Evolutionary conservation across 1,140 invertebrate genomes (phyloP).

Genomic region (Bombus superbus): DNA sequence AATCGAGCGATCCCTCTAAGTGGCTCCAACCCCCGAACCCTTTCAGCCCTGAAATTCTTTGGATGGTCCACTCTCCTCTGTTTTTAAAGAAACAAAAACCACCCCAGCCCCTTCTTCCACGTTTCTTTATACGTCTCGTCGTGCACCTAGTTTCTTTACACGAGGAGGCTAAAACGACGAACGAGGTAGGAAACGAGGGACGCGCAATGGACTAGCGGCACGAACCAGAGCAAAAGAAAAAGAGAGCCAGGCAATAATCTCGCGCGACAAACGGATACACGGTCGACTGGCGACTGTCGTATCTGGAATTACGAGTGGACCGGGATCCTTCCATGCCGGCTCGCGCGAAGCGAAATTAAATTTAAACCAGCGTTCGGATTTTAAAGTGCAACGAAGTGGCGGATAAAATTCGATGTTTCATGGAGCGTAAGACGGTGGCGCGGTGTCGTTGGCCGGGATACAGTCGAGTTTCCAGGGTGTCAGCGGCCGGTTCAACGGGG

Average conservation of each 20-base stretch:
- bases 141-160: background rate
- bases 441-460: constrained; percentile 32
- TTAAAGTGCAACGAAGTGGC: constrained; percentile 40
- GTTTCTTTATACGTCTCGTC: background rate
- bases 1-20: background rate
- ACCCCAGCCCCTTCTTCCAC: too few relatives aligned
- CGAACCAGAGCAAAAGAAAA: background rate
- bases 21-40: background rate
- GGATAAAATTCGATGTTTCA: constrained; percentile 56
- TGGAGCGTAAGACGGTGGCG: constrained; percentile 47
- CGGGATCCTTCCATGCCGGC: constrained; percentile 7
- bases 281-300: background rate
- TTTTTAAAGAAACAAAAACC: constrained; percentile 1
- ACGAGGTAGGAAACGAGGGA: background rate
- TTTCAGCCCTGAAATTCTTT: background rate
- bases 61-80: background rate
- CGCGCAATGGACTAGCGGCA: background rate
- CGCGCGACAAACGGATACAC: background rate
- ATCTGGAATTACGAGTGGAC: constrained; percentile 24
- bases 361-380: constrained; percentile 43
- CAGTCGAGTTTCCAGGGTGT: constrained; percentile 59
- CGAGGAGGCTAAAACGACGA: background rate
- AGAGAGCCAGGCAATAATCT: background rate
- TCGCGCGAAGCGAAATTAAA: constrained; percentile 41
- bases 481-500: constrained; percentile 61